Conservation (phyloP, 1,140 invertebrate species). For the Ctenoplectra terminalis region DNA sequence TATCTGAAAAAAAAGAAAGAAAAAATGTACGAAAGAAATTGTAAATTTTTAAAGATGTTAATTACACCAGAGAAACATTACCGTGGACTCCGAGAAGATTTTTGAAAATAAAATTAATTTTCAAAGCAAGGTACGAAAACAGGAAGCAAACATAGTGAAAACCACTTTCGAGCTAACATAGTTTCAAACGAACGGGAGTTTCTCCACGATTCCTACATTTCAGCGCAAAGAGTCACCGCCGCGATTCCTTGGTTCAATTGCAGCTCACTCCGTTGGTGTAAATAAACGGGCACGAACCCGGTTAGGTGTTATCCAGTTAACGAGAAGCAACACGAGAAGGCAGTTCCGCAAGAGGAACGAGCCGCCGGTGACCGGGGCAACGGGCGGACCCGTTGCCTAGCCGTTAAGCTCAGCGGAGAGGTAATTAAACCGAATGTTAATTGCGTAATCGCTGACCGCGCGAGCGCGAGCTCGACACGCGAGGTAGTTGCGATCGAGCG, state of each 20-base stretch:
- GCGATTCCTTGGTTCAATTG: slow-evolving; percentile 23
- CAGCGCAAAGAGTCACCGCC: too few relatives aligned
- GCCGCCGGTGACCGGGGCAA: slow-evolving; percentile 57
- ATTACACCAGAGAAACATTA: too few relatives aligned
- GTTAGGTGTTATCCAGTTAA: slow-evolving; percentile 57
- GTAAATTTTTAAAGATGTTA: too few relatives aligned
- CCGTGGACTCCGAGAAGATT: too few relatives aligned
- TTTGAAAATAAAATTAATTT: too few relatives aligned
- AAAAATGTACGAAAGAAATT: too few relatives aligned
- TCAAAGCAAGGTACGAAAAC: too few relatives aligned
- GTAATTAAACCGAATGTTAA: slow-evolving; percentile 69
- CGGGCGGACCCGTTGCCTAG: slow-evolving; percentile 55
- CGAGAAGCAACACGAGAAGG: slow-evolving; percentile 65
- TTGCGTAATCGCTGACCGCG: slow-evolving; percentile 56
- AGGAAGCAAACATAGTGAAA: too few relatives aligned
- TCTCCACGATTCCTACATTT: neutral
- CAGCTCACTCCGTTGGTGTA: slow-evolving; percentile 11
- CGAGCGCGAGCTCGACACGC: slow-evolving; percentile 47
- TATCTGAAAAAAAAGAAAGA: slow-evolving; percentile 12
- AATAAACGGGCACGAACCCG: slow-evolving; percentile 41
- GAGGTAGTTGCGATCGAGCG: slow-evolving; percentile 56
- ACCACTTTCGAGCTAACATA: too few relatives aligned
- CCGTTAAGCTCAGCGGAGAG: slow-evolving; percentile 53
- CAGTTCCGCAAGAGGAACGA: slow-evolving; percentile 34
- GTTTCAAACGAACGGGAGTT: neutral